Evolutionary conservation across 2,113 vertebrate species (phyloP).

Genomic region (Siphamia tubifer): DNA sequence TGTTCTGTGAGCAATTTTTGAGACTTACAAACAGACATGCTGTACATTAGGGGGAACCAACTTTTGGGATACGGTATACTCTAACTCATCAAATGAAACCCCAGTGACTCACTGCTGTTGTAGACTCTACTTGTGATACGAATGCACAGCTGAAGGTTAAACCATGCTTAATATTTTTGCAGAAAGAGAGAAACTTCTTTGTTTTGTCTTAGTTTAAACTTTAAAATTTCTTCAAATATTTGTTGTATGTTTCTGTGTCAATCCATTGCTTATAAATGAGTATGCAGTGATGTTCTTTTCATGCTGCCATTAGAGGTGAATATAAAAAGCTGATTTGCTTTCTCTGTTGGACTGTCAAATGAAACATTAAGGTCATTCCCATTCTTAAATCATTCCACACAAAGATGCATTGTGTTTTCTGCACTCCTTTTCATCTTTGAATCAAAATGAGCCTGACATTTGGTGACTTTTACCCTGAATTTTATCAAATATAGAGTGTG

Average conservation of each 20-base stretch:
- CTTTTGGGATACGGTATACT: too few species aligned
- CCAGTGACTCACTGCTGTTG: conserved; percentile 40
- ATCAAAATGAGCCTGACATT: conserved; percentile 74
- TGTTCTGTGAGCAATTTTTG: too few species aligned
- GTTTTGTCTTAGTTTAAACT: conserved; percentile 67
- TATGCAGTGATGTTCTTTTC: conserved; percentile 70
- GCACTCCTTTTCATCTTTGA: conserved; percentile 57
- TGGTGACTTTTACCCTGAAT: conserved; percentile 75
- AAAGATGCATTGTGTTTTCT: conserved; percentile 55
- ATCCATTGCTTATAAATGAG: conserved; percentile 67
- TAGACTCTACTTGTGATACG: conserved; percentile 48
- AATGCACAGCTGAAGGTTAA: conserved; percentile 65
- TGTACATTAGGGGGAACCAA: too few species aligned
- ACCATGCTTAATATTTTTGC: conserved; percentile 67
- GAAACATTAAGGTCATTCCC: conserved; percentile 38
- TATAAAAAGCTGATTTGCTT: conserved; percentile 64
- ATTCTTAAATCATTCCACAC: conserved; percentile 56
- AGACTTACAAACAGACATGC: too few species aligned
- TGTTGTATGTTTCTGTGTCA: conserved; percentile 76
- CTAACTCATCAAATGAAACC: conserved; percentile 45
- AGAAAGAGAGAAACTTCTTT: conserved; percentile 30
- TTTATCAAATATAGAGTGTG: conserved; percentile 75
- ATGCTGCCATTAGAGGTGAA: conserved; percentile 64
- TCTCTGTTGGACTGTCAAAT: conserved; percentile 55
- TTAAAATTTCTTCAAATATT: conserved; percentile 71